A percentile compares a stretch with the other conserved stretches of the same genome.
phyloP scores from a whole-genome alignment of 2,113 vertebrate genomes.

The Galeopterus variegatus region DNA sequence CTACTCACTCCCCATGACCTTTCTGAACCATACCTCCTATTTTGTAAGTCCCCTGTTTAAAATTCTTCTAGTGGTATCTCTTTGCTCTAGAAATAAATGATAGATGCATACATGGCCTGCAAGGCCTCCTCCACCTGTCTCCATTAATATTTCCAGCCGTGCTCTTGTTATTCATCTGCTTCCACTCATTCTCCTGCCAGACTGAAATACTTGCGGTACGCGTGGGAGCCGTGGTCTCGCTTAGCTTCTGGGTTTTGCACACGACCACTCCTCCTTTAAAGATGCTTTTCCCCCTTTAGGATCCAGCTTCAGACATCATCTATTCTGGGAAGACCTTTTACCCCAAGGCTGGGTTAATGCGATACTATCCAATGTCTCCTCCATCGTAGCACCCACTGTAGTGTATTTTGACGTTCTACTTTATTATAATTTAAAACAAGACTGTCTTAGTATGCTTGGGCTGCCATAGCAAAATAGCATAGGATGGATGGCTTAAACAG shows the following conservation, averaged over 20 bases:
- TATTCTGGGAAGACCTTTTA: not conserved
- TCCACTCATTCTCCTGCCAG: rapidly evolving
- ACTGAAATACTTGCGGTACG: not conserved
- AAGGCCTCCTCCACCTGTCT: not conserved
- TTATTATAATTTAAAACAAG: not conserved
- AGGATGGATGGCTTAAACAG: too few relatives aligned
- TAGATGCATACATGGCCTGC: not conserved
- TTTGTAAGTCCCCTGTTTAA: not conserved
- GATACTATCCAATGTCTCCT: not conserved
- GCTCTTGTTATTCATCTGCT: not conserved
- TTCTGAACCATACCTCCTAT: not conserved
- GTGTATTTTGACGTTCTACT: not conserved
- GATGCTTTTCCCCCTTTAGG: not conserved
- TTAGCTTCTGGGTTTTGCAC: not conserved
- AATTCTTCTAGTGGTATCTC: not conserved
- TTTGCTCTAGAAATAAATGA: conserved; percentile 10
- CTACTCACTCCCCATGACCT: not conserved
- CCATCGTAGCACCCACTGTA: not conserved
- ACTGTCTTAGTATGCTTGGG: not conserved
- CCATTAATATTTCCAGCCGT: not conserved
- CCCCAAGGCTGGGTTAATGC: not conserved
- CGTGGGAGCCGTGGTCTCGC: not conserved
- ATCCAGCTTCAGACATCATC: not conserved
- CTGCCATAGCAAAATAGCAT: too few relatives aligned
- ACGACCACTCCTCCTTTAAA: not conserved